These are phyloP conservation scores for Myotis vivesi DNA, from an alignment of 2,797 vertebrate species.

Conservation along the genomic window DNA sequence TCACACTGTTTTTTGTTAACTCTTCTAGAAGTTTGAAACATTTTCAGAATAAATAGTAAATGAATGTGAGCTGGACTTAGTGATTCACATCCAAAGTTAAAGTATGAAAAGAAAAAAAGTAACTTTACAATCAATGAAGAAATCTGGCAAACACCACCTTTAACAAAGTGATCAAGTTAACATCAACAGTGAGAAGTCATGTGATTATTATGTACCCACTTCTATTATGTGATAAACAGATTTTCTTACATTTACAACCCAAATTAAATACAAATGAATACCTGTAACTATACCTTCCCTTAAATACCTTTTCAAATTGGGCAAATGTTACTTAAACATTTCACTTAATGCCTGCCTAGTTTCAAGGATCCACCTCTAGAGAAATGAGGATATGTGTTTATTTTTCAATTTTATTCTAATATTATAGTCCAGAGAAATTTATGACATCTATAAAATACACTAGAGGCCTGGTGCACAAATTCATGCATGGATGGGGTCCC, in stretches of 20 bases:
- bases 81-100: constrained; percentile 17
- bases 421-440: background rate
- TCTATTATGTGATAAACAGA: background rate
- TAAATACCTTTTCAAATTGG: background rate
- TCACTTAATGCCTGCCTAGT: background rate
- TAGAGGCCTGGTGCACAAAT: too few relatives aligned
- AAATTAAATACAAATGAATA: background rate
- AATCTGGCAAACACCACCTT: background rate
- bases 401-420: background rate
- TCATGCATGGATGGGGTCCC: too few relatives aligned
- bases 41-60: constrained; percentile 27
- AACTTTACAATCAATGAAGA: background rate
- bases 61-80: background rate
- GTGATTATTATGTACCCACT: background rate
- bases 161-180: background rate
- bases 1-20: background rate
- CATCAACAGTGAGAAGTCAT: background rate
- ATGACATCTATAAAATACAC: background rate
- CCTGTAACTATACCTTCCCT: background rate
- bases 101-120: background rate
- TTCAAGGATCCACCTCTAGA: background rate
- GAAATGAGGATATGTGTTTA: background rate
- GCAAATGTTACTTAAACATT: background rate
- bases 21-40: background rate
- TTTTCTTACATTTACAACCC: background rate